Evolutionary conservation across 1,140 invertebrate species (phyloP), one percentile per base, ranked within the genome.

Genomic region (Nebria ingens): DNA sequence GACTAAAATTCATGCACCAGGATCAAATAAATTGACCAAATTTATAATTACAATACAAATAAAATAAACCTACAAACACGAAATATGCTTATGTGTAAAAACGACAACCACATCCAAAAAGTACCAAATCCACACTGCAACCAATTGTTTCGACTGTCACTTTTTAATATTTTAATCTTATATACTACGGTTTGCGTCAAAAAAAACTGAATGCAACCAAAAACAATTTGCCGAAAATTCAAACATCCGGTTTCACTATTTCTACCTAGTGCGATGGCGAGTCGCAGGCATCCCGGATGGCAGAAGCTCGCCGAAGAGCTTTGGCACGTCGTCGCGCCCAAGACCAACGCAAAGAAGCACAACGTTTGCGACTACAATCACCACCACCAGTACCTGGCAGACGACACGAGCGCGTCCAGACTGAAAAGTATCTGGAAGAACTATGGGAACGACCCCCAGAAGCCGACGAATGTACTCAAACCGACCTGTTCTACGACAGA

Each of bases 381-480:
- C 85, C 87, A 23, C 84, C 84, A 4, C 81, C 84, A 3, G 81
- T 91, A 11, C 76, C 82, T 40, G 89, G 90, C 13, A 77, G 90
- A 56, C 81, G 83, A 56, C 87, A 93, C 70, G 86, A 88, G 61
- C 81, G 82, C 51, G 80, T 93, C 19, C 91, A 95, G 75, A 95
- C 91, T 0, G 91, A 95, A 55, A 70, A 81, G 56, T 93, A 87
- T 68, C 77, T 95, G 19, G 90, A 94, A 69, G 90, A 85, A 79
- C 62, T 89, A 20, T 80, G 78, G 60, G 82, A 85, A 54, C 81
- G 83, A 62, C 85, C 85, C 22, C 78, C 79, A 42, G 86, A 89
- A 66, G 73, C 77, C 34, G 84, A 89, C 62, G 79, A 81, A 15
- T 83, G 83, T 57, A 86, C 86, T 21, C 91, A 95, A 70, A 94